Evolutionary conservation across 2,888 invertebrate species (phyloP), one percentile per base, ranked within the genome.

Genomic region (Andrena dorsata): DNA sequence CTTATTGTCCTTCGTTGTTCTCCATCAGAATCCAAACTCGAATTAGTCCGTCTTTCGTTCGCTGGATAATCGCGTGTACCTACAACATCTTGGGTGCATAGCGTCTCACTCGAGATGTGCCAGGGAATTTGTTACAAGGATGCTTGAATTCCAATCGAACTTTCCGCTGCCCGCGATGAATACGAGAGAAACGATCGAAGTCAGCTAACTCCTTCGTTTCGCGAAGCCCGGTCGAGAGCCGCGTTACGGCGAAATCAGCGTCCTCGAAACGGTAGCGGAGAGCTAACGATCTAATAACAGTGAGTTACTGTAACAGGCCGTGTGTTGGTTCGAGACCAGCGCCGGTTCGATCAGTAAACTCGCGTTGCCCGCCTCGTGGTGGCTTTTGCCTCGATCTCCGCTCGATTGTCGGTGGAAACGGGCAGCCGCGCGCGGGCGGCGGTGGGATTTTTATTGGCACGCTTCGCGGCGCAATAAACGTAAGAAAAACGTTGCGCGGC

Each of bases 281-380:
- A 86, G 83, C 35, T 86, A 85, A 90, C 87, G 89, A 84, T 87
- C 87, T 85, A 91, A 90, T 92, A 90, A 91, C 88, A 86, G 86
- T 88, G 90, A 91, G 88, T 87, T 88, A 90, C 87, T 73, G 68
- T 82, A 84, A 84, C 80, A 80, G 83, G 26, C 10, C 86, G 74
- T 80, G 13, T 23, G 53, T 23, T 61, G 28, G 53, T 30, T 41
- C 41, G 61, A 63, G 65, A 71, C 71, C 56, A 51, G 13, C 53
- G 51, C 56, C 56, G 26, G 13, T 13, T 30, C 51, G 56, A 79
- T 85, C 74, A 64, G 74, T 73, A 76, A 79, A 80, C 69, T 73
- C 74, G 70, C 68, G 70, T 58, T n/a, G 64, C 63, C 60, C 56
- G 56, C 51, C 26, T 35, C 51, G 32, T 35, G 30, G 53, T 30